phyloP scores from a whole-genome alignment of 1,140 invertebrate species.

The Caenorhabditis tropicalis region DNA sequence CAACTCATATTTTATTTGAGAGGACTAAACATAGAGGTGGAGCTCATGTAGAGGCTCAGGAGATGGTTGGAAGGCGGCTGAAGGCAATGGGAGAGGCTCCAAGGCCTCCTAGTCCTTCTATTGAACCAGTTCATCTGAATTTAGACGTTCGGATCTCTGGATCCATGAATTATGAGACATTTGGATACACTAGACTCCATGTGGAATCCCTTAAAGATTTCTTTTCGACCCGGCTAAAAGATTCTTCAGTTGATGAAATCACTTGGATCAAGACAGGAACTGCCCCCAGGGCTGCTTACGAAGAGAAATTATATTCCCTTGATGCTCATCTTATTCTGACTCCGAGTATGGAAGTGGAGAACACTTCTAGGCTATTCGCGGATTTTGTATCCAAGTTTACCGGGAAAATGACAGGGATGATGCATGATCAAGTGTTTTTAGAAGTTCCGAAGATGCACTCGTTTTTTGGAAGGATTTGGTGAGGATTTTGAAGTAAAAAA shows the following conservation, averaged over 20 bases:
- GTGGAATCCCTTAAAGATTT: background rate
- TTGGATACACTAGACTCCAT: background rate
- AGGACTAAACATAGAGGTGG: slow-evolving; percentile 17
- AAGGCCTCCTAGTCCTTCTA: background rate
- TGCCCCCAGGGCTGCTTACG: slow-evolving; percentile 35
- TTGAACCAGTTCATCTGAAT: background rate
- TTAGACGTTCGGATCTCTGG: background rate
- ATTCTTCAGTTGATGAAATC: background rate
- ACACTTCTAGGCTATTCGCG: background rate
- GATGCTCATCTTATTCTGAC: slow-evolving; percentile 1
- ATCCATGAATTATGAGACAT: background rate
- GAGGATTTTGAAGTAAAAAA: too few relatives aligned
- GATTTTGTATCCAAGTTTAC: background rate
- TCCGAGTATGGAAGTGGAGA: background rate
- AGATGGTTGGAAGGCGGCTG: background rate
- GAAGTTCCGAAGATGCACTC: slow-evolving; percentile 29
- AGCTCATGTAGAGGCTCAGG: background rate
- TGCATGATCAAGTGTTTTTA: slow-evolving; percentile 45
- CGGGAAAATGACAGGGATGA: background rate
- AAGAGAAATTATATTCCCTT: background rate
- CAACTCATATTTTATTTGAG: background rate
- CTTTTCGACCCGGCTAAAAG: background rate
- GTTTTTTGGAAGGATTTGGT: slow-evolving; percentile 46
- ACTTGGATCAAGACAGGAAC: background rate
- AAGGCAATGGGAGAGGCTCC: background rate